These are phyloP conservation scores for Malaclemys terrapin DNA, from an alignment of 2,113 vertebrate species.

Conservation along the genomic window DNA sequence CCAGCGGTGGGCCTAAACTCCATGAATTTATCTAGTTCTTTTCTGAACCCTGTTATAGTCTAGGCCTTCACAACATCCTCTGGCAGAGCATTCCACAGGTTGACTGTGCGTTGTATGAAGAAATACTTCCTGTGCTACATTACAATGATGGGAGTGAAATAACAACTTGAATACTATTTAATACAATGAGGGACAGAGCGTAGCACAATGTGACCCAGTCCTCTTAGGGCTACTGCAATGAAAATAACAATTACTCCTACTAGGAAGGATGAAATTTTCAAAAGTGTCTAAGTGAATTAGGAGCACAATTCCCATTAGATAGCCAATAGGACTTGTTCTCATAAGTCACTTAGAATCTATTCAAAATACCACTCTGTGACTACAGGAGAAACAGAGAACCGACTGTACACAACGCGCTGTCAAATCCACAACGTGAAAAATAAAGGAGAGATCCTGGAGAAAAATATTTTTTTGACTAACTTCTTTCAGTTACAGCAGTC, in stretches of 20 bases:
- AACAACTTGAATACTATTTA: not conserved
- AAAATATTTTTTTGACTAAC: not conserved
- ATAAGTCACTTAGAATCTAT: not conserved
- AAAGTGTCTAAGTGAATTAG: not conserved
- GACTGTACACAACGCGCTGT: not conserved
- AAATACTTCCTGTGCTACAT: not conserved
- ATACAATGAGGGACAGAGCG: not conserved
- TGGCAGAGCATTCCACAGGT: too few species aligned
- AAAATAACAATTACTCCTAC: not conserved
- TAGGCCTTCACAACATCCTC: too few species aligned
- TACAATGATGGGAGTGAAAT: not conserved
- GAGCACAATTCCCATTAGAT: not conserved
- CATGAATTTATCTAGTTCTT: too few species aligned
- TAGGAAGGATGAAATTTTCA: not conserved
- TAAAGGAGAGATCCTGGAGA: not conserved
- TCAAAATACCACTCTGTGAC: not conserved
- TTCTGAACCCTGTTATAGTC: too few species aligned
- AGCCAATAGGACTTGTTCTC: not conserved
- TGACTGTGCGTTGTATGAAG: too few species aligned
- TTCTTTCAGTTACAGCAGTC: not conserved
- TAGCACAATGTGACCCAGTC: not conserved
- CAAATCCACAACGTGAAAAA: accelerated
- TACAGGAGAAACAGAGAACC: not conserved
- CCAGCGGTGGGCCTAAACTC: too few species aligned
- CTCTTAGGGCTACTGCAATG: not conserved